Evolutionary conservation across 2,888 invertebrate genomes (phyloP).

Genomic region (Odontothrips loti): DNA sequence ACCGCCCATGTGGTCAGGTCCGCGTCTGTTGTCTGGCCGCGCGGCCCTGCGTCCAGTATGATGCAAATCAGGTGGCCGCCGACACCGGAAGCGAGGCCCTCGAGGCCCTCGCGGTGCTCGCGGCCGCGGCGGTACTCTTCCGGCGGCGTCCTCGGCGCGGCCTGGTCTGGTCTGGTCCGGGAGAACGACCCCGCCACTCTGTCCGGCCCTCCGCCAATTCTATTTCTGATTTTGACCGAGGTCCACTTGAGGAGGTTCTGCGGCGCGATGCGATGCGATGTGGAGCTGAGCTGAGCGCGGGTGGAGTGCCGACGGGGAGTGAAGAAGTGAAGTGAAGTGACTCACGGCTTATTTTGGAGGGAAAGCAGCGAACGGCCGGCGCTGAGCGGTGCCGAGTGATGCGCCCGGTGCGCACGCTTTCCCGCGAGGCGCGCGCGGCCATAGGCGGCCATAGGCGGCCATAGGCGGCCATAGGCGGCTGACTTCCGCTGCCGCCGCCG

Average conservation of each 20-base stretch:
- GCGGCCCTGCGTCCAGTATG: not conserved
- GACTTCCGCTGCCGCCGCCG: not conserved
- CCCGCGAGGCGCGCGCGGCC: not conserved
- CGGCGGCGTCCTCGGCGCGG: not conserved
- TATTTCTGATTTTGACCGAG: too few species aligned
- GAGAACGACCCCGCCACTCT: not conserved
- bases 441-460: too few species aligned
- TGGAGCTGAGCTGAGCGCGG: not conserved
- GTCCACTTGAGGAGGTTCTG: too few species aligned
- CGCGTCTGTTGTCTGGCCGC: not conserved
- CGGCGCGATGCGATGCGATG: too few species aligned
- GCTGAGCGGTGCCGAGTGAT: not conserved
- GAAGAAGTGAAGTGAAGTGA: too few species aligned
- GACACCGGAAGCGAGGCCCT: not conserved
- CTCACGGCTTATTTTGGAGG: conserved; percentile 16
- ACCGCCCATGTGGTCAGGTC: too few species aligned
- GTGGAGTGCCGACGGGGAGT: not conserved
- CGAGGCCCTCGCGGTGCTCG: not conserved
- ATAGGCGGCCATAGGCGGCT: not conserved
- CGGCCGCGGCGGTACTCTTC: not conserved
- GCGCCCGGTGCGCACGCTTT: not conserved
- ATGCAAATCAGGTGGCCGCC: conserved; percentile 20
- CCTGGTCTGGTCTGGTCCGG: not conserved
- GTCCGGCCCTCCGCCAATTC: not conserved
- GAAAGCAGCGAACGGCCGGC: not conserved